A percentile compares a stretch with the other conserved stretches of the same genome.
Conservation (phyloP, 2,113 vertebrate species). For the Eurypyga helias region DNA sequence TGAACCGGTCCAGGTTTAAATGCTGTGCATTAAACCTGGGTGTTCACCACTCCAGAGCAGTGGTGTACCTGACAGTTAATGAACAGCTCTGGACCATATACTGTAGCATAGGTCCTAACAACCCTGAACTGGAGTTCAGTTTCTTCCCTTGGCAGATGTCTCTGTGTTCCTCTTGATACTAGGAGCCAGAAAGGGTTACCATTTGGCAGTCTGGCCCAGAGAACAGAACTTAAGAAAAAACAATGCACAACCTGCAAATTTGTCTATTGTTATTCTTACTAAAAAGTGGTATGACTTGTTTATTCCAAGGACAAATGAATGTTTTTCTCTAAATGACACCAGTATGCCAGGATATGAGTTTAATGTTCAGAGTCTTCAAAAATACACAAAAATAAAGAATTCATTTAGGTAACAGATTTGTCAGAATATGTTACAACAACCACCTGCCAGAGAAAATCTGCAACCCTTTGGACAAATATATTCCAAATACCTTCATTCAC, state of each 20-base stretch:
- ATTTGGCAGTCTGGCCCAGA: not conserved
- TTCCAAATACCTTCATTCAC: not conserved
- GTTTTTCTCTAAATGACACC: not conserved
- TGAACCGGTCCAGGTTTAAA: not conserved
- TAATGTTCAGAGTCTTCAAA: not conserved
- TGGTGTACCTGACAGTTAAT: not conserved
- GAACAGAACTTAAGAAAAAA: not conserved
- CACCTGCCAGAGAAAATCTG: not conserved
- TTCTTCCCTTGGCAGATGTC: not conserved
- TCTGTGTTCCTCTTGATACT: not conserved
- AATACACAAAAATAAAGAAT: not conserved
- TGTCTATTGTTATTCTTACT: not conserved
- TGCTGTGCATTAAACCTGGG: not conserved
- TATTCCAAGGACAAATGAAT: not conserved
- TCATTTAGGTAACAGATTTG: not conserved
- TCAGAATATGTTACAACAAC: not conserved
- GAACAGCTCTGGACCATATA: not conserved
- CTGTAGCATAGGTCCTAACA: not conserved
- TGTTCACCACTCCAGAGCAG: not conserved
- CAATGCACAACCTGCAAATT: not conserved
- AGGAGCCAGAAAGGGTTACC: not conserved
- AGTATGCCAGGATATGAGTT: not conserved
- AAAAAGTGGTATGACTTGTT: not conserved
- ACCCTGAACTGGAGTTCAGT: not conserved
- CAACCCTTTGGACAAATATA: not conserved